phyloP scores from a whole-genome alignment of 2,888 invertebrate genomes.

The Lasioglossum vierecki region DNA sequence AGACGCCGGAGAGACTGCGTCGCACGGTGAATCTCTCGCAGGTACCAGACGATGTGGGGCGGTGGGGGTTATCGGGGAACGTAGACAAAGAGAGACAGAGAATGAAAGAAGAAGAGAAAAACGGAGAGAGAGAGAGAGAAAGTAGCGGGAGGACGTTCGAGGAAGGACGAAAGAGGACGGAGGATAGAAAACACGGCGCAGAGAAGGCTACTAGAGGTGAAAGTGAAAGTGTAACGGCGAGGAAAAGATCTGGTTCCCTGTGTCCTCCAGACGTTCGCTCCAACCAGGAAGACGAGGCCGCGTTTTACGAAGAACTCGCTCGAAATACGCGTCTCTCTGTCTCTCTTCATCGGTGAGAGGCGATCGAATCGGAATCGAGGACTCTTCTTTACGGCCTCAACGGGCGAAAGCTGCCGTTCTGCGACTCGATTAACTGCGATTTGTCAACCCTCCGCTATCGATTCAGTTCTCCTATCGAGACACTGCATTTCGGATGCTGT shows the following conservation, averaged over 20 bases:
- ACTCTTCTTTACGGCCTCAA: constrained; percentile 38
- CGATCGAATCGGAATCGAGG: constrained; percentile 53
- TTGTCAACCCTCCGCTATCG: background rate
- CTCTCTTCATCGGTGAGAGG: constrained; percentile 48
- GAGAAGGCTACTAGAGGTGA: constrained; percentile 66
- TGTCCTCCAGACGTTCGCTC: constrained; percentile 59
- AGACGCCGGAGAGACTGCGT: constrained; percentile 79
- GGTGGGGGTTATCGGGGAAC: constrained; percentile 8
- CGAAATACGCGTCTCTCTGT: constrained; percentile 8
- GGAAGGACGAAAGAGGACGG: constrained; percentile 16
- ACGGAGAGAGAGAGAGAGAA: background rate
- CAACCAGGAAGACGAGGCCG: constrained; percentile 60
- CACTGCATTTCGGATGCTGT: background rate
- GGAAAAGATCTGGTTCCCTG: constrained; percentile 67
- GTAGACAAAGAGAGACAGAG: background rate
- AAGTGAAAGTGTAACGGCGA: constrained; percentile 77
- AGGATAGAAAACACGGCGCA: constrained; percentile 51
- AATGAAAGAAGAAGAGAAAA: background rate
- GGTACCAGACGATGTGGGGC: constrained; percentile 25
- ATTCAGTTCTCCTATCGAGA: background rate
- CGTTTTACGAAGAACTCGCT: constrained; percentile 45
- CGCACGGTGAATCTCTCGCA: constrained; percentile 66
- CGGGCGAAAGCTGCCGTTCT: constrained; percentile 35
- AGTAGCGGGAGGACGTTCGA: background rate
- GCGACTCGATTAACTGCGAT: constrained; percentile 1